A percentile compares a stretch with the other conserved stretches of the same genome.
Conservation (phyloP, 2,888 invertebrate species). For the Pseudanteris insignis region DNA sequence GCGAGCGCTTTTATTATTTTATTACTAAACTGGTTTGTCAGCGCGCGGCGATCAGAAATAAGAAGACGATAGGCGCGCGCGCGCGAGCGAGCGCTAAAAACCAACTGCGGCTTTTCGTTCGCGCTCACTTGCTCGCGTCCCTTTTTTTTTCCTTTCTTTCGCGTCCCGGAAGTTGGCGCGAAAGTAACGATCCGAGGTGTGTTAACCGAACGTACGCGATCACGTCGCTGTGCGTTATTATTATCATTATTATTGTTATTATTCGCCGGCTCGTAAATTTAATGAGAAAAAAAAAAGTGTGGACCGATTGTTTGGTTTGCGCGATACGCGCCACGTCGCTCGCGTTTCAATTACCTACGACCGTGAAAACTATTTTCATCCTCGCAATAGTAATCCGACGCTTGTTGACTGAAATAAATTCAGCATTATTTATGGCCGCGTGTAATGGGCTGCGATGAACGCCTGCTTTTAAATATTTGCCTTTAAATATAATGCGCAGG, state of each 20-base stretch:
- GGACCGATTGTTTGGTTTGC: conserved; percentile 20
- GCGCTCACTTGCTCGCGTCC: conserved; percentile 2
- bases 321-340: conserved; percentile 18
- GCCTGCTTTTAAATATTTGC: conserved; percentile 19
- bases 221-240: not conserved
- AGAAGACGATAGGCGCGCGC: conserved; percentile 42
- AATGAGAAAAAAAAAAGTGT: conserved; percentile 22
- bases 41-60: conserved; percentile 45
- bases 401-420: conserved; percentile 26
- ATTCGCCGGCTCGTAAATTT: conserved; percentile 38
- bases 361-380: conserved; percentile 22
- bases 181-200: conserved; percentile 37
- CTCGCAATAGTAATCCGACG: conserved; percentile 21
- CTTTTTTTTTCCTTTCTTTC: conserved; percentile 13
- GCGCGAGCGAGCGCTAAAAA: no score
- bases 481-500: conserved; percentile 1
- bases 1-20: conserved; percentile 56
- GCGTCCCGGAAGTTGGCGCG: conserved; percentile 34
- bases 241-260: conserved; percentile 21
- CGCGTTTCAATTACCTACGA: conserved; percentile 30
- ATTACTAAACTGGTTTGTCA: conserved; percentile 56
- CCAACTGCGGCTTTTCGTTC: conserved; percentile 26
- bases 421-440: conserved; percentile 28
- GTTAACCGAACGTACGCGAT: conserved; percentile 25
- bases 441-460: conserved; percentile 27